A percentile compares a stretch with the other conserved stretches of the same genome.
Evolutionary conservation across 2,113 vertebrate species (phyloP).

Genomic region (Platanista minor): DNA sequence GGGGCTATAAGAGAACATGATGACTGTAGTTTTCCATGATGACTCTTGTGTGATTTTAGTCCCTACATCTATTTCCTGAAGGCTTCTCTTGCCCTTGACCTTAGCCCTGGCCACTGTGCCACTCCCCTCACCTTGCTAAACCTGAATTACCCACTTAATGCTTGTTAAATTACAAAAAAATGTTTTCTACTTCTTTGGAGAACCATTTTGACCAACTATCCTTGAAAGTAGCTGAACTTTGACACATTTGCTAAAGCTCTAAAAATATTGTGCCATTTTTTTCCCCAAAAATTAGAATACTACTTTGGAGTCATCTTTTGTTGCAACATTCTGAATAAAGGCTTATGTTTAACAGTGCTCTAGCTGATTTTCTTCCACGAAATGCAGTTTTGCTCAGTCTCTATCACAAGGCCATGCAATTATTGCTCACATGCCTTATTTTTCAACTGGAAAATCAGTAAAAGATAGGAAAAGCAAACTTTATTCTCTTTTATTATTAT

Average conservation of each 20-base stretch:
- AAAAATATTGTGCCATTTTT: not conserved
- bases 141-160: not conserved
- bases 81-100: not conserved
- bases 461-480: not conserved
- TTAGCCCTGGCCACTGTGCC: fast-evolving
- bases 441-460: not conserved
- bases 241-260: not conserved
- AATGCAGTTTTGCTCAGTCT: not conserved
- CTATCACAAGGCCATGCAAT: not conserved
- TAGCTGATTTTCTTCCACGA: not conserved
- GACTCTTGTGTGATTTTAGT: not conserved
- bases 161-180: not conserved
- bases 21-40: not conserved
- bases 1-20: not conserved
- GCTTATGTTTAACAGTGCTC: not conserved
- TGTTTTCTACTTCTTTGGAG: not conserved
- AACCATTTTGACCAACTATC: not conserved
- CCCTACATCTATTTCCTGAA: not conserved
- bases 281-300: not conserved
- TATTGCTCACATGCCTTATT: not conserved
- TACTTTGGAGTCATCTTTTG: not conserved
- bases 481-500: not conserved
- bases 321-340: not conserved
- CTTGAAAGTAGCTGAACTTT: not conserved
- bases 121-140: not conserved